phyloP scores from a whole-genome alignment of 2,113 vertebrate genomes.

The Shinisaurus crocodilurus region DNA sequence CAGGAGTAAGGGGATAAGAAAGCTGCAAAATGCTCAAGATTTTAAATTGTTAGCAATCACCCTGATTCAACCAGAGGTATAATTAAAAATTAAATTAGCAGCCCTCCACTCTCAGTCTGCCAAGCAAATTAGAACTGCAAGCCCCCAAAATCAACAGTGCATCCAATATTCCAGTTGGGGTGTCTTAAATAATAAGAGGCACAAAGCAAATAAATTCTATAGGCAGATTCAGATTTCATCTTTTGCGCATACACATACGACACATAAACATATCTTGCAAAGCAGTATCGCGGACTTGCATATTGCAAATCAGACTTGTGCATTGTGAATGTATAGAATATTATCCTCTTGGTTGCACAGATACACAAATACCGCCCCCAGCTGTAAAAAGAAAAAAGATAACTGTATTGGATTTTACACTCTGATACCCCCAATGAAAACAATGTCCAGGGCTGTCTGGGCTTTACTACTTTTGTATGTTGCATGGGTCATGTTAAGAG shows the following conservation, averaged over 20 bases:
- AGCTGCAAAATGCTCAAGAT: constrained; percentile 1
- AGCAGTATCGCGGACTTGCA: neutral
- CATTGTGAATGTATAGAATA: neutral
- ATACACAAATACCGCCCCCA: no score
- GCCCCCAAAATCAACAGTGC: neutral
- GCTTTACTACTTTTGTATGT: neutral
- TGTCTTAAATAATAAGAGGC: neutral
- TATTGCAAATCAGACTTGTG: no score
- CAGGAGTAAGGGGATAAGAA: neutral
- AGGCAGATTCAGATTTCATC: neutral
- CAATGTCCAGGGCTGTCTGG: neutral
- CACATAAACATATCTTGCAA: neutral
- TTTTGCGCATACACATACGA: neutral
- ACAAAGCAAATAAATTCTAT: neutral
- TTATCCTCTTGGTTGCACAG: neutral
- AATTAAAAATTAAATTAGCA: constrained; percentile 1
- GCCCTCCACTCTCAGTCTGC: neutral
- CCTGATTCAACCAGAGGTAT: neutral
- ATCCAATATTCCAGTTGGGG: neutral
- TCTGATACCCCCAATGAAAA: neutral
- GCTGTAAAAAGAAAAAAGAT: neutral
- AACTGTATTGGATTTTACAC: neutral
- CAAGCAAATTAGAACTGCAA: neutral
- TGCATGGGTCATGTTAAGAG: neutral
- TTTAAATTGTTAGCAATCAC: constrained; percentile 3